Conservation (phyloP, 1,140 invertebrate species). For the Musca vetustissima region DNA sequence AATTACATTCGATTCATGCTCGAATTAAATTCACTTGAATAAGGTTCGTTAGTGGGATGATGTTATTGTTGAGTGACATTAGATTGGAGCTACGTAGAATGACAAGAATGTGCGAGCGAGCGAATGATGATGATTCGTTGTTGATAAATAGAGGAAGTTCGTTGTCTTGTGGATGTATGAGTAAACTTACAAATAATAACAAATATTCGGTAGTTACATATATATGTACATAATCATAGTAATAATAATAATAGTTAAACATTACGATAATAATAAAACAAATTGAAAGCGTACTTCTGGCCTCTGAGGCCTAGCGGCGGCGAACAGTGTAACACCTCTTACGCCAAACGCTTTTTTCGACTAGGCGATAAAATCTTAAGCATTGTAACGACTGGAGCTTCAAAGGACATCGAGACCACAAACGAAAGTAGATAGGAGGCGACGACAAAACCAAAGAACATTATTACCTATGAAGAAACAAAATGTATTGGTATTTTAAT, state of each 20-base stretch:
- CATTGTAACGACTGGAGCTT: constrained; percentile 82
- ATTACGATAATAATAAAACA: constrained; percentile 13
- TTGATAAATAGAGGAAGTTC: constrained; percentile 20
- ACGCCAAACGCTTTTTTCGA: constrained; percentile 59
- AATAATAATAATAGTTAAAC: background rate
- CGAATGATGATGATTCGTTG: constrained; percentile 8
- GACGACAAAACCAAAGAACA: constrained; percentile 75
- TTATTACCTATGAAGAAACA: constrained; percentile 62
- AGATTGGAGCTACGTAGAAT: too few relatives aligned
- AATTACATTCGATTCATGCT: too few relatives aligned
- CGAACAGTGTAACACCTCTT: constrained; percentile 18
- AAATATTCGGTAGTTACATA: constrained; percentile 1
- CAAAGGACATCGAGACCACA: constrained; percentile 75
- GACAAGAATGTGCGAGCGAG: background rate
- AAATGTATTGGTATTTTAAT: constrained; percentile 31
- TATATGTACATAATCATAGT: constrained; percentile 16
- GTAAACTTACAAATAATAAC: constrained; percentile 7
- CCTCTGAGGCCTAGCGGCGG: too few relatives aligned
- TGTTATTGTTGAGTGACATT: too few relatives aligned
- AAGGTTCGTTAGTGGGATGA: too few relatives aligned
- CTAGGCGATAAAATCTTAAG: constrained; percentile 76
- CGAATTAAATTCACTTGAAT: too few relatives aligned
- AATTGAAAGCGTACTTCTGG: constrained; percentile 18
- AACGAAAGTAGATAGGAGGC: constrained; percentile 77
- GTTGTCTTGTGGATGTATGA: background rate